These are phyloP conservation scores for Ceyx margarethae DNA, from an alignment of 2,113 vertebrate genomes.

Conservation along the genomic window DNA sequence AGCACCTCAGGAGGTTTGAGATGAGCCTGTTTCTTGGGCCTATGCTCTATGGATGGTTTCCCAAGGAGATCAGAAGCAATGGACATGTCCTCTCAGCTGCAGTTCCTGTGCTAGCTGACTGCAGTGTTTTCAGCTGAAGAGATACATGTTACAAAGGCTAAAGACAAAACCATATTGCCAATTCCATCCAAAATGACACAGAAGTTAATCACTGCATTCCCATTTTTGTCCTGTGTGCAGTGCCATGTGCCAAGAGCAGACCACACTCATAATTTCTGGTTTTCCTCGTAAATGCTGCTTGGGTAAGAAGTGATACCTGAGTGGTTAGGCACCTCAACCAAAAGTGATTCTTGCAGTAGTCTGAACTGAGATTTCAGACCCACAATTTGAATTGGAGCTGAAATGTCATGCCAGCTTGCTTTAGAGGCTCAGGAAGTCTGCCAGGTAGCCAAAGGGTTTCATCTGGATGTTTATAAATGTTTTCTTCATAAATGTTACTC, in stretches of 20 bases:
- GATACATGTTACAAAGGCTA: background rate
- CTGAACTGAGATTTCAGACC: background rate
- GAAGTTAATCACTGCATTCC: background rate
- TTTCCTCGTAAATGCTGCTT: background rate
- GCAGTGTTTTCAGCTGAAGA: background rate
- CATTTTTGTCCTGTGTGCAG: background rate
- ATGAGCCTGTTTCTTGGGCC: background rate
- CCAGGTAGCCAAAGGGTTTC: background rate
- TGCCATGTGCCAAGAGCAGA: background rate
- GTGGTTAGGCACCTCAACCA: background rate
- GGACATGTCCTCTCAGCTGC: accelerated
- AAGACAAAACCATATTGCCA: background rate
- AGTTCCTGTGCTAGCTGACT: background rate
- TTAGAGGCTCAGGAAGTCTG: background rate
- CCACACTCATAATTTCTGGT: accelerated
- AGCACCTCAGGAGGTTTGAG: background rate
- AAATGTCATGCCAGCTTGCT: background rate
- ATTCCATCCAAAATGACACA: background rate
- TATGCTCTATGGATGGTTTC: background rate
- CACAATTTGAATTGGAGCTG: background rate
- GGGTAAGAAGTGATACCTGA: background rate
- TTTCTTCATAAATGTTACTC: background rate
- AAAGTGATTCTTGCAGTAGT: background rate
- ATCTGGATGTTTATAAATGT: background rate
- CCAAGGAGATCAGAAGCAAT: background rate